Evolutionary conservation across 1,140 invertebrate genomes (phyloP).

Genomic region (Drosophila repletoides): DNA sequence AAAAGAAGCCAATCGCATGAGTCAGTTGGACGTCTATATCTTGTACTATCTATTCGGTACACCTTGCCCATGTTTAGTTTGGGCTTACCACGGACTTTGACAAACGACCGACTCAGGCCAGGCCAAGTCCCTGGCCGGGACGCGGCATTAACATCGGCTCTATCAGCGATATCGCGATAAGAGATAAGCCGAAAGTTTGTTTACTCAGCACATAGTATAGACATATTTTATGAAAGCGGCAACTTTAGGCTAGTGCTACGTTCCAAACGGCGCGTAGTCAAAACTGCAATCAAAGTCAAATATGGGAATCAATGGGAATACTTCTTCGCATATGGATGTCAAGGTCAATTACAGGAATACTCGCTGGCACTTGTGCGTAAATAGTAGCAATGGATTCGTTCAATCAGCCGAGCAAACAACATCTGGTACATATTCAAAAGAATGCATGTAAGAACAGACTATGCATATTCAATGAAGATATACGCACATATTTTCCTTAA

Average conservation of each 20-base stretch:
- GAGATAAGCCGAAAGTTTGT: constrained; percentile 32
- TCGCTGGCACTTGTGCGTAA: neutral
- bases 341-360: constrained; percentile 25
- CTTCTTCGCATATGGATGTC: constrained; percentile 2
- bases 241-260: constrained; percentile 24
- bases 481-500: no score
- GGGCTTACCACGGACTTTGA: constrained; percentile 39
- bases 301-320: neutral
- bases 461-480: constrained; percentile 9
- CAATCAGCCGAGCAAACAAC: constrained; percentile 4
- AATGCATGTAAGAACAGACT: no score
- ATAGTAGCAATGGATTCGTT: constrained; percentile 7
- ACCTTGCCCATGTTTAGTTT: constrained; percentile 27
- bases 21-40: constrained; percentile 1
- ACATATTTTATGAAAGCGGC: neutral
- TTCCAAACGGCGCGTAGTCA: constrained; percentile 41
- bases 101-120: constrained; percentile 22
- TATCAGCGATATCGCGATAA: constrained; percentile 24
- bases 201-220: neutral
- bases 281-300: neutral
- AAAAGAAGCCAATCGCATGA: constrained; percentile 13
- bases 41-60: constrained; percentile 5
- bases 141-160: constrained; percentile 30
- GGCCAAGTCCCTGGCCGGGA: constrained; percentile 3
- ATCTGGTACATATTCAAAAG: constrained; percentile 25